Conservation (phyloP, 2,797 vertebrate species). For the Malacoctenus gilli region DNA sequence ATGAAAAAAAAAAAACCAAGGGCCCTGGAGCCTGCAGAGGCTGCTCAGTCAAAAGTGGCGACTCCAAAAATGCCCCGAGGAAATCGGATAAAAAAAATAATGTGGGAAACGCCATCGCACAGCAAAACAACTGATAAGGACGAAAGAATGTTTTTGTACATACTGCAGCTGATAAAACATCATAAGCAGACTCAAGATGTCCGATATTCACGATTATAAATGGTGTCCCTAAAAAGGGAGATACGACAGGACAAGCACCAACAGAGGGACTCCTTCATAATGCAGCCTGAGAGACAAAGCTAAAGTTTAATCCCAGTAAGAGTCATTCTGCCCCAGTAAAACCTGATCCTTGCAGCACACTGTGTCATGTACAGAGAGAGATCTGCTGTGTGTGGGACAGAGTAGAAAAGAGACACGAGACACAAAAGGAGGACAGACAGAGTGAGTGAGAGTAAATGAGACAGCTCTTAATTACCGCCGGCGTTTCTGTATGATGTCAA, state of each 20-base stretch:
- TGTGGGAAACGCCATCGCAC: slow-evolving; percentile 37
- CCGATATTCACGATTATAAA: slow-evolving; percentile 2
- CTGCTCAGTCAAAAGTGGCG: slow-evolving; percentile 27
- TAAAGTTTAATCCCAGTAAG: no score
- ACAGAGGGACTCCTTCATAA: neutral
- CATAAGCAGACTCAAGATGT: slow-evolving; percentile 4
- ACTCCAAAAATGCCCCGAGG: slow-evolving; percentile 22
- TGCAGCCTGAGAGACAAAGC: neutral
- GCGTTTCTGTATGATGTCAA: slow-evolving; percentile 83
- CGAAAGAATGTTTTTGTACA: slow-evolving; percentile 42
- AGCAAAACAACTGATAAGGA: slow-evolving; percentile 49
- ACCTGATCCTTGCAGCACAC: no score
- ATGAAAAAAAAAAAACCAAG: slow-evolving; percentile 4
- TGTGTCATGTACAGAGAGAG: no score
- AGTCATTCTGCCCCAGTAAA: no score
- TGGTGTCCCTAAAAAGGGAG: neutral
- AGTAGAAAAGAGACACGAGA: slow-evolving; percentile 31
- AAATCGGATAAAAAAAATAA: slow-evolving; percentile 26
- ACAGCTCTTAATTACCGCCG: slow-evolving; percentile 80
- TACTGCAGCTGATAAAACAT: slow-evolving; percentile 35
- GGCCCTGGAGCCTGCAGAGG: slow-evolving; percentile 11
- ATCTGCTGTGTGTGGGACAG: no score
- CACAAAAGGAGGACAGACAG: slow-evolving; percentile 28
- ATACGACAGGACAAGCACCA: no score
- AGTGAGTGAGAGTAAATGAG: slow-evolving; percentile 44